Base-by-base conservation (phyloP, 2,888 invertebrate genomes). In the Halocaridina rubra region DNA sequence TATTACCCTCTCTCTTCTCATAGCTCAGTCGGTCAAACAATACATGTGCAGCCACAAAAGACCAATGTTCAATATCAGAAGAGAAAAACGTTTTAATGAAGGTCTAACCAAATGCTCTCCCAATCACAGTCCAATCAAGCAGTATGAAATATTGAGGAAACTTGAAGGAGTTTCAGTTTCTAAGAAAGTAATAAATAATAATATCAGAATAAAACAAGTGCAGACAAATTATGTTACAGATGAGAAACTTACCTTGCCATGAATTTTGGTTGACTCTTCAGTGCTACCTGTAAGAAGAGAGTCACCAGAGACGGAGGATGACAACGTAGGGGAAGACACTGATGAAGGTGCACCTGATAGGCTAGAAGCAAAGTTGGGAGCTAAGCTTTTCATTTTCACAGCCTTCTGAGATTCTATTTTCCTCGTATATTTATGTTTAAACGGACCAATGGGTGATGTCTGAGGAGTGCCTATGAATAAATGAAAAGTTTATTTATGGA, bases 361-460 rank as follows among this genome's bases (percentile, higher is more conserved):
- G 59, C 59, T 32, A 10, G 61, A 29, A 13, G 77, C 29, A 30
- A 77, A 59, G 19, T 61, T 59, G 13, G 77, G 13, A 19, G 77
- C 32, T 16, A 77, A 33, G 13, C 61, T 77, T 59, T 59, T 77
- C 77, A 77, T 77, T 33, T 77, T 77, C 0, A 59, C 59, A 24
- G 57, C 30, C 4, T 61, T 59, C 8, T 59, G 77, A 22, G 77
- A 77, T 61, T 77, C 77, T 4, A 59, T 10, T 29, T 77, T 77
- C 2, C 77, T 30, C 19, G 77, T 77, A 22, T 77, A 77, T 16
- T 77, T 77, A 22, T 61, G 77, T 24, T 61, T 77, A 32, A 77
- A 33, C 16, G 77, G 61, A 32, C 13, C 59, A 29, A 32, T 32
- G 2, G 77, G 61, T 22, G 59, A 61, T 13, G 19, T 33, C 22